phyloP scores from a whole-genome alignment of 2,888 invertebrate species.

The Aphodius sticticus region DNA sequence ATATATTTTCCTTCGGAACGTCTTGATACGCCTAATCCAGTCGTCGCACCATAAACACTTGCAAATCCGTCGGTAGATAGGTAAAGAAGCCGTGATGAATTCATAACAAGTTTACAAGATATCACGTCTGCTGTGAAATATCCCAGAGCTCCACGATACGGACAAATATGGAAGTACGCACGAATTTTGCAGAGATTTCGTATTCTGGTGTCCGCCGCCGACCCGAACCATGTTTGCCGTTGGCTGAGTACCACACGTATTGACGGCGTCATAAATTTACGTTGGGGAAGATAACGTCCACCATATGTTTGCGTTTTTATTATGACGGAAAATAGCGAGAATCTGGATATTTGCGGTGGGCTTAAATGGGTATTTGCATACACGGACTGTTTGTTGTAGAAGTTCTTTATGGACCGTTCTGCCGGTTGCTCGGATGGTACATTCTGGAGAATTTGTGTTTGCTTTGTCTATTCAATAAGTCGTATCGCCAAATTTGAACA shows the following conservation, averaged over 20 bases:
- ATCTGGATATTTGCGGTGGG: background rate
- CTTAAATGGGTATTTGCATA: background rate
- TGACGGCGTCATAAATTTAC: background rate
- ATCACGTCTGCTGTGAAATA: background rate
- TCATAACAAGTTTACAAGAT: background rate
- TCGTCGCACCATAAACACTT: background rate
- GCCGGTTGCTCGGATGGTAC: background rate
- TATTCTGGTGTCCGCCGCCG: background rate
- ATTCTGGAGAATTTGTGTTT: background rate
- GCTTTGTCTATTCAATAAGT: background rate
- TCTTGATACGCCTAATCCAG: background rate
- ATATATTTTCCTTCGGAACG: background rate
- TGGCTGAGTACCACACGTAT: background rate
- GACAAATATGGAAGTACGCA: background rate
- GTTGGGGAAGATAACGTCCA: background rate
- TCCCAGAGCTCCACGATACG: background rate
- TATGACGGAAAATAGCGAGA: background rate
- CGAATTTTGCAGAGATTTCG: background rate
- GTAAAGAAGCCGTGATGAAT: conserved; percentile 4
- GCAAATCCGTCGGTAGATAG: background rate
- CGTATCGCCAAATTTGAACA: no score
- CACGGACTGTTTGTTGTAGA: background rate
- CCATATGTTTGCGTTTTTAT: background rate
- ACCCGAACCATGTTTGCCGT: background rate
- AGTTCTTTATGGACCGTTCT: background rate